Percentiles rank a stretch among this genome's conserved stretches.
phyloP scores from a whole-genome alignment of 2,797 vertebrate species.

The Bradypodion pumilum region DNA sequence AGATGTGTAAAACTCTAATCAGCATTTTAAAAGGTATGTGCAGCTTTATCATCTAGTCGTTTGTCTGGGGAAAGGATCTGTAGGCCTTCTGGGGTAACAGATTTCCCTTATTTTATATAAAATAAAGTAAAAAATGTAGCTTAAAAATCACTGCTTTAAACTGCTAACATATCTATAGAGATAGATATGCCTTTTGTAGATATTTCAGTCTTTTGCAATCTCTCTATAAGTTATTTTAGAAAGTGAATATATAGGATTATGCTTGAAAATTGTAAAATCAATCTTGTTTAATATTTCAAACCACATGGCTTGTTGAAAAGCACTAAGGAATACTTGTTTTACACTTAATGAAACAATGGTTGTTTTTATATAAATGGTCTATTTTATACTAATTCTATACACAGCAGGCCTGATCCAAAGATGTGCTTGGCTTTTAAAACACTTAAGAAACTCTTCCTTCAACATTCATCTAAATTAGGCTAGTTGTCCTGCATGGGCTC shows the following conservation, averaged over 20 bases:
- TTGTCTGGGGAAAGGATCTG: conserved; percentile 64
- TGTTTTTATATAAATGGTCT: conserved; percentile 51
- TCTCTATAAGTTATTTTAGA: conserved; percentile 69
- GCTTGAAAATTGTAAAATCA: conserved; percentile 63
- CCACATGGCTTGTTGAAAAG: conserved; percentile 50
- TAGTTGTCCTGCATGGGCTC: not conserved
- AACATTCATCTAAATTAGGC: not conserved
- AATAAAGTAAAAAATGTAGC: conserved; percentile 37
- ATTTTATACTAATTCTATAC: conserved; percentile 33
- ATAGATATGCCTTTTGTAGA: conserved; percentile 63
- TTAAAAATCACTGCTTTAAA: conserved; percentile 28
- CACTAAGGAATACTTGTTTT: conserved; percentile 56
- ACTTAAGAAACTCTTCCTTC: conserved; percentile 4
- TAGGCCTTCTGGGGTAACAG: conserved; percentile 53
- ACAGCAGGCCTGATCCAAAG: conserved; percentile 14
- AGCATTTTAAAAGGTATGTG: conserved; percentile 71
- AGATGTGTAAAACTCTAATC: conserved; percentile 63
- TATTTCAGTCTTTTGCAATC: conserved; percentile 72
- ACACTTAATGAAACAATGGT: conserved; percentile 41
- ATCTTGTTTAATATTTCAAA: conserved; percentile 64
- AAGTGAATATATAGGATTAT: conserved; percentile 69
- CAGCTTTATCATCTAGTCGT: conserved; percentile 66
- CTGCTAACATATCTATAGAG: conserved; percentile 38
- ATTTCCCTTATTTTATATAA: conserved; percentile 58
- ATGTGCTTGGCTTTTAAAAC: conserved; percentile 8